Conservation (phyloP, 2,888 invertebrate species). For the Falcaria lacertinaria region DNA sequence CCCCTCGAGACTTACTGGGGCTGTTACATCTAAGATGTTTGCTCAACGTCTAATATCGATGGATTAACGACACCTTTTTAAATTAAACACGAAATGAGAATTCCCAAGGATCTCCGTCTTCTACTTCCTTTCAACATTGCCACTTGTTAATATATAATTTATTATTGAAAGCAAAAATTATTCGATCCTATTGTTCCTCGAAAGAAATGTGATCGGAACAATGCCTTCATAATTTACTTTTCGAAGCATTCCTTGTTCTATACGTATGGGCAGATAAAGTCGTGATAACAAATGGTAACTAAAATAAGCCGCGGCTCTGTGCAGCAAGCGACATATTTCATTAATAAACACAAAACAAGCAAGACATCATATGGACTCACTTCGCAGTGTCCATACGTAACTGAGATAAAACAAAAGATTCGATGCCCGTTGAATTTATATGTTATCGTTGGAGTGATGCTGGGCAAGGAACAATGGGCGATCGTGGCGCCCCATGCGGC, state of each 20-base stretch:
- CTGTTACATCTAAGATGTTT: constrained; percentile 46
- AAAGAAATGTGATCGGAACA: constrained; percentile 68
- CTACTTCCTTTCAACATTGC: constrained; percentile 27
- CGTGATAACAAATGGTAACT: constrained; percentile 79
- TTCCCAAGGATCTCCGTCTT: constrained; percentile 14
- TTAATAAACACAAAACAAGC: constrained; percentile 77
- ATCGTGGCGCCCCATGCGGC: constrained; percentile 77
- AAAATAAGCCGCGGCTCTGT: constrained; percentile 65
- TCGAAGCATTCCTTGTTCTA: constrained; percentile 69
- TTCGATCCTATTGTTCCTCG: constrained; percentile 69
- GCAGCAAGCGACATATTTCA: constrained; percentile 76
- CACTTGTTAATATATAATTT: constrained; percentile 67
- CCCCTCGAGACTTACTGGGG: constrained; percentile 37
- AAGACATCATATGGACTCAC: constrained; percentile 74
- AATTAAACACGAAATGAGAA: constrained; percentile 65
- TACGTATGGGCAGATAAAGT: constrained; percentile 62
- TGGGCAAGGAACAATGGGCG: constrained; percentile 66
- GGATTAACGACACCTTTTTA: constrained; percentile 68
- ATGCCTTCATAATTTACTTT: constrained; percentile 77
- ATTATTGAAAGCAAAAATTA: constrained; percentile 65
- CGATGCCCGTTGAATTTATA: constrained; percentile 71
- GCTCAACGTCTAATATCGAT: constrained; percentile 60
- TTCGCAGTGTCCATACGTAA: constrained; percentile 79
- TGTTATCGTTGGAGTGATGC: constrained; percentile 73
- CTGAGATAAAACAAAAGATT: constrained; percentile 78